Evolutionary conservation across 1,140 invertebrate species (phyloP).

Genomic region (Drosophila sp.): DNA sequence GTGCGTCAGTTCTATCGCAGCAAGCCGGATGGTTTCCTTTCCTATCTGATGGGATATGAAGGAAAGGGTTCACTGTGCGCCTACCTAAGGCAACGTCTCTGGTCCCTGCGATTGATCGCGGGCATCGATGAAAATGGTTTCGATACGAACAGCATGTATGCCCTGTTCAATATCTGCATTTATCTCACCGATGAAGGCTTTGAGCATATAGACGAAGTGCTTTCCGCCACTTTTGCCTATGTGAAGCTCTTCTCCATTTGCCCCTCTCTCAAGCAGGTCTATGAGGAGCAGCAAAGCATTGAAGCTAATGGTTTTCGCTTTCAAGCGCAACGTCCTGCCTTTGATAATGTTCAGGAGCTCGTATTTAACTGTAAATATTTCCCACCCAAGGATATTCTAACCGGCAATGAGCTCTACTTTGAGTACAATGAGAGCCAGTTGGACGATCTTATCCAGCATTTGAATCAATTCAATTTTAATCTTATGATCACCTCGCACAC

Average conservation of each 20-base stretch:
- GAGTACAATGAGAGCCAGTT: constrained; percentile 91
- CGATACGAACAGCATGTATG: constrained; percentile 89
- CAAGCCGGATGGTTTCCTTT: constrained; percentile 91
- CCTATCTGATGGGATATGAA: constrained; percentile 94
- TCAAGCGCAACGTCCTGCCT: constrained; percentile 87
- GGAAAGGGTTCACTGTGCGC: constrained; percentile 93
- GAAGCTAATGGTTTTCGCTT: constrained; percentile 89
- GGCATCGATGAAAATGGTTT: constrained; percentile 91
- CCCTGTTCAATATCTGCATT: constrained; percentile 90
- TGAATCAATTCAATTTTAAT: constrained; percentile 90
- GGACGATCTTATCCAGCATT: constrained; percentile 86
- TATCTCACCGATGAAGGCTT: constrained; percentile 92
- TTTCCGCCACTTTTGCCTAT: constrained; percentile 89
- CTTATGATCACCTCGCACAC: constrained; percentile 88
- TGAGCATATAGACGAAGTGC: constrained; percentile 87
- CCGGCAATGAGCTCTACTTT: constrained; percentile 89
- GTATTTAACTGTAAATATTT: constrained; percentile 92
- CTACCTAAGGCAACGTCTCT: constrained; percentile 92
- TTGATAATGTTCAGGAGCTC: constrained; percentile 91
- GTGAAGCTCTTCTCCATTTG: constrained; percentile 87
- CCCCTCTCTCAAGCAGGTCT: constrained; percentile 84
- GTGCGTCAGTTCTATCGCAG: constrained; percentile 87
- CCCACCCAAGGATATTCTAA: constrained; percentile 90
- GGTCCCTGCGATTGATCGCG: constrained; percentile 91
- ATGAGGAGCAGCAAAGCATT: constrained; percentile 85